phyloP scores from a whole-genome alignment of 2,113 vertebrate species.

The Terrapene triunguis region DNA sequence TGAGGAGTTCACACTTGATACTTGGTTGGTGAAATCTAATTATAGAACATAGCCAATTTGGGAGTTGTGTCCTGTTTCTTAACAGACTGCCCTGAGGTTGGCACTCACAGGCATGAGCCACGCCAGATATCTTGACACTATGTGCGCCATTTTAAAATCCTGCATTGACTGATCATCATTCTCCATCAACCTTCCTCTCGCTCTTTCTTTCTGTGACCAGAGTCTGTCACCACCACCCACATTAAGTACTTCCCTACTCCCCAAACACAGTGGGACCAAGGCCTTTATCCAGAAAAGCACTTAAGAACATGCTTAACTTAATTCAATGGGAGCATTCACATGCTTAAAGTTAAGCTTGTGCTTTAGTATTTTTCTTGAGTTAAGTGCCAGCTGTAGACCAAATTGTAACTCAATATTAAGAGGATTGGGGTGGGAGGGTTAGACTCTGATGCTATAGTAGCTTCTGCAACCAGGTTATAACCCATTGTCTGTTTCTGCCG shows the following conservation, averaged over 20 bases:
- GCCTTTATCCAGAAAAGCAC: neutral
- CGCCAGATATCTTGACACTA: neutral
- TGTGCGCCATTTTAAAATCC: neutral
- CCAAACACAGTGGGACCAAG: neutral
- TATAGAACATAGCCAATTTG: neutral
- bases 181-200: neutral
- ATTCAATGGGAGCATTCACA: neutral
- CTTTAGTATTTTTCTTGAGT: neutral
- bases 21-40: neutral
- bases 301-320: neutral
- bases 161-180: neutral
- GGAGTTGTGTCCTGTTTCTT: neutral
- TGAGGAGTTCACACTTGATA: neutral
- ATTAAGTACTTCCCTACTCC: rapidly evolving
- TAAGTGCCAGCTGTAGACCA: neutral
- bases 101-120: neutral
- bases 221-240: neutral
- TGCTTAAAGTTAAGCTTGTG: rapidly evolving
- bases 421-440: neutral
- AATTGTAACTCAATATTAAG: neutral
- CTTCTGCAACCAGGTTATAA: neutral
- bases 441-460: neutral
- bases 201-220: rapidly evolving
- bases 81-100: neutral
- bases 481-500: neutral